A percentile compares a stretch with the other conserved stretches of the same genome.
phyloP scores from a whole-genome alignment of 2,888 invertebrate species.

The Acanthosepion lycidas region DNA sequence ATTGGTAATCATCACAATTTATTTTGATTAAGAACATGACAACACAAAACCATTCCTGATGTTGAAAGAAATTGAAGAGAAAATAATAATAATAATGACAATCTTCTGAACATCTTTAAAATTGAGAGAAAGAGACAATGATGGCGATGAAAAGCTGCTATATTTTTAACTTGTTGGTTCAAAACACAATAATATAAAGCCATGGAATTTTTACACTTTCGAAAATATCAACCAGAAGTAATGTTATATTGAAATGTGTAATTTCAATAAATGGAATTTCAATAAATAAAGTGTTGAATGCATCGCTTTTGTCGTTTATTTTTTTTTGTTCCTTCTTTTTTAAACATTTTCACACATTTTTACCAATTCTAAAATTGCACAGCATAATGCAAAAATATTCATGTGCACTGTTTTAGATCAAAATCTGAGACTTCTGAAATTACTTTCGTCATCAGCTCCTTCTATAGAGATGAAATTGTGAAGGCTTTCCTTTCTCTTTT shows the following conservation, averaged over 20 bases:
- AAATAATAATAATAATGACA: neutral
- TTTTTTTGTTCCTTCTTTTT: neutral
- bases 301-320: neutral
- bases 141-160: neutral
- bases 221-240: neutral
- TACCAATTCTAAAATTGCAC: neutral
- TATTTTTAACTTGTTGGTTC: neutral
- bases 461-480: too few species aligned
- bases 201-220: neutral
- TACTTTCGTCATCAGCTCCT: neutral
- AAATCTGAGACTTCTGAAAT: neutral
- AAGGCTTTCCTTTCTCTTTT: neutral
- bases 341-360: neutral
- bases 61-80: neutral
- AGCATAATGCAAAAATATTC: neutral
- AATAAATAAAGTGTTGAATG: neutral
- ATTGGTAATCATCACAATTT: neutral
- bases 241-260: neutral
- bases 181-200: conserved; percentile 8
- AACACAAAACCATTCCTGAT: neutral
- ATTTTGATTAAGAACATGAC: neutral
- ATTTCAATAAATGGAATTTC: neutral
- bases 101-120: neutral
- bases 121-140: neutral
- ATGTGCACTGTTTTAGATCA: neutral